Evolutionary conservation across 2,797 vertebrate genomes (phyloP), one percentile per base, ranked within the genome.

Genomic region (Muscicapa striata): DNA sequence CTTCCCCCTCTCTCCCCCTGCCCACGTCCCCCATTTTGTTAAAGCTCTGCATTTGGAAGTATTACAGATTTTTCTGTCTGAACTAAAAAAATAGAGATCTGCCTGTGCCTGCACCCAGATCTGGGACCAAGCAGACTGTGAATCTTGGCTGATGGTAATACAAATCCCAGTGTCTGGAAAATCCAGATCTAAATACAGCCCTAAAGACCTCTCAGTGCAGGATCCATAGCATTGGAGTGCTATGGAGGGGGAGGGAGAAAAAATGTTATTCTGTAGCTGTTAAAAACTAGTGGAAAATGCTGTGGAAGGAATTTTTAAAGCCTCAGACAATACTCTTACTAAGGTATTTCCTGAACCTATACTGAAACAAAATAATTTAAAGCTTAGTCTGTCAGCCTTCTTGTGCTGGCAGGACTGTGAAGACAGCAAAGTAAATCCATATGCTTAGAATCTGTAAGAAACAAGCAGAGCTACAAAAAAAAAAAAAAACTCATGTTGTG

Each of bases 341-440:
- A 36, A 89, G 66, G 30, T 87, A 86, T 93, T 89, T 95, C 81
- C 81, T 93, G 79, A 89, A 72, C 15, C 49, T 69, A 34, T 46
- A 67, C 54, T 68, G 84, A 83, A 93, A 80, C 14, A 64, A 74
- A 85, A 67, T 49, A 82, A 30, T 82, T 93, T 69, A 68, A 91
- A 75, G 54, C 45, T 84, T 75, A 75, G 48, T 72, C 79, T 91
- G 52, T 85, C 43, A 51, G 46, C 81, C 38, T 36, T 34, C 30
- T 93, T 92, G 43, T 88, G 75, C 67, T 75, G 89, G 84, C 87
- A 93, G 94, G 87, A 82, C 48, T 88, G 78, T 49, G 36, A 84
- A 88, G 68, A 54, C 72, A 84, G 59, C 46, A 86, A 96, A 96
- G 90, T 43, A 90, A 96, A 95, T 54, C 84, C 94, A 48, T 93